These are phyloP conservation scores for Sakesphorus luctuosus DNA, from an alignment of 2,113 vertebrate genomes.

Conservation along the genomic window DNA sequence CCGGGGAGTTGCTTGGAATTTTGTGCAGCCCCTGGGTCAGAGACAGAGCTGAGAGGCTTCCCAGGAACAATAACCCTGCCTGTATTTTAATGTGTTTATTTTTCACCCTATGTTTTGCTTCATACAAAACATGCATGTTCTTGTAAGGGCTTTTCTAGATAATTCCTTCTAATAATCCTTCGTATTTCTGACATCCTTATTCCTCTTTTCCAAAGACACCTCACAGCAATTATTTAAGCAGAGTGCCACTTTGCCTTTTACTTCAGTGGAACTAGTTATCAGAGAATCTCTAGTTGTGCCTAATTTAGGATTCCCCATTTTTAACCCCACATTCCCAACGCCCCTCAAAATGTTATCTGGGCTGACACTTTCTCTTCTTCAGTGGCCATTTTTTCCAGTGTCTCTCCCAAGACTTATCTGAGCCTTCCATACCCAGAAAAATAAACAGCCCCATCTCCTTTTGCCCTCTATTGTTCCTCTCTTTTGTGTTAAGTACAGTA, in stretches of 20 bases:
- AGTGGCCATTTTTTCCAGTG: not conserved
- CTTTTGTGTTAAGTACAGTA: slow-evolving; percentile 30
- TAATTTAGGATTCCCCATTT: not conserved
- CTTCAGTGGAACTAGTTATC: not conserved
- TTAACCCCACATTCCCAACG: not conserved
- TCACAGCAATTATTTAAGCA: not conserved
- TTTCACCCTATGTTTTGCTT: not conserved
- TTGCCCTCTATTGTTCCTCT: slow-evolving; percentile 15
- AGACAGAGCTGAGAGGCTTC: not conserved
- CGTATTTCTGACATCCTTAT: not conserved
- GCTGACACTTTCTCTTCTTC: not conserved
- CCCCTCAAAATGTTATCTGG: not conserved
- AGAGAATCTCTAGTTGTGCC: not conserved
- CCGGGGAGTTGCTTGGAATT: not conserved
- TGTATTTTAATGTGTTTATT: not conserved
- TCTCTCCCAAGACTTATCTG: not conserved
- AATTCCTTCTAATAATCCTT: not conserved
- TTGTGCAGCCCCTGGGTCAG: not conserved
- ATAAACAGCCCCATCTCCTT: slow-evolving; percentile 2
- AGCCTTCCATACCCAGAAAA: not conserved
- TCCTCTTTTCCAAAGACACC: not conserved
- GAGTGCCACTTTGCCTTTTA: not conserved
- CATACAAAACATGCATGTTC: rapidly evolving
- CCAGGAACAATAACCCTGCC: not conserved
- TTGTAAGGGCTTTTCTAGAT: not conserved